These are phyloP conservation scores for Diorhabda carinulata DNA, from an alignment of 1,140 invertebrate genomes.

Conservation along the genomic window DNA sequence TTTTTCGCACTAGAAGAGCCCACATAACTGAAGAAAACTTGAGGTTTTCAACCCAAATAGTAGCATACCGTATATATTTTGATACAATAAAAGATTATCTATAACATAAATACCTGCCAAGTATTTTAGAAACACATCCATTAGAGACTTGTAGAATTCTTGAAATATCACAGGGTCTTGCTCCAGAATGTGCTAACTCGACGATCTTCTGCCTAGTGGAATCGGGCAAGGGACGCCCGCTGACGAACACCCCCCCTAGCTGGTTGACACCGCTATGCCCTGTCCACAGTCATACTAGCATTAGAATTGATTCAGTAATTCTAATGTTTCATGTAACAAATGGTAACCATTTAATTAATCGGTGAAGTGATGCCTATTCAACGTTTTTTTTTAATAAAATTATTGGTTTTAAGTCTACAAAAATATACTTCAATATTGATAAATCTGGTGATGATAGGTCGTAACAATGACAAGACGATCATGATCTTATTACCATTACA, in stretches of 20 bases:
- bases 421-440: too few species aligned
- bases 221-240: conserved; percentile 94
- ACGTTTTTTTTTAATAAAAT: conserved; percentile 9
- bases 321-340: conserved; percentile 14
- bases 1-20: too few species aligned
- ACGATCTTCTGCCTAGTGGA: conserved; percentile 97
- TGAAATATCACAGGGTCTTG: conserved; percentile 96
- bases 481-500: too few species aligned
- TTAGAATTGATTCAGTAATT: conserved; percentile 17
- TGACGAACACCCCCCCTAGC: conserved; percentile 96
- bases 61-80: too few species aligned
- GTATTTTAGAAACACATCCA: conserved; percentile 92
- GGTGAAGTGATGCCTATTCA: neutral
- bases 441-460: too few species aligned
- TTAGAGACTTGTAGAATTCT: conserved; percentile 95
- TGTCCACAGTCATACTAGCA: conserved; percentile 51
- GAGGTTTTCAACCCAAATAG: too few species aligned
- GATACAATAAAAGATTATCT: too few species aligned
- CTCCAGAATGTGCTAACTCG: conserved; percentile 93
- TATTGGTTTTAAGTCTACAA: too few species aligned
- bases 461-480: too few species aligned
- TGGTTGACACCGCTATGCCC: conserved; percentile 98
- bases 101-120: conserved; percentile 70
- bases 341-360: neutral
- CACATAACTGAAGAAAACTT: too few species aligned